Evolutionary conservation across 2,888 invertebrate species (phyloP).

Genomic region (Cryptophagus acutangulus): DNA sequence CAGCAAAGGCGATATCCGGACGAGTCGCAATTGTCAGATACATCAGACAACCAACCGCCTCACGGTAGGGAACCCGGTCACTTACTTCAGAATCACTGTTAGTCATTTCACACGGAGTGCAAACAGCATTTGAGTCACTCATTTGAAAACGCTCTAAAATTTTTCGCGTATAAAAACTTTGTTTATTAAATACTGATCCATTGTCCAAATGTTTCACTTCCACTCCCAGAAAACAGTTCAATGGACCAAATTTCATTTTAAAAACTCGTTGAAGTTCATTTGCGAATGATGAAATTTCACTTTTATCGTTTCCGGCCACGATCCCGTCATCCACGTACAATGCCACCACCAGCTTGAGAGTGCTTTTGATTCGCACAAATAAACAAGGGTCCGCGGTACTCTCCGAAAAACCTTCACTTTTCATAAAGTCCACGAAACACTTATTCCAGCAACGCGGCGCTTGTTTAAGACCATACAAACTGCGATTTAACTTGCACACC

Average conservation of each 20-base stretch:
- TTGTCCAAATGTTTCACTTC: too few species aligned
- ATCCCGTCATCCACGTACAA: conserved; percentile 13
- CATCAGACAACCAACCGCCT: conserved; percentile 26
- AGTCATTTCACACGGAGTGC: too few species aligned
- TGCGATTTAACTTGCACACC: conserved; percentile 33
- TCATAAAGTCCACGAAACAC: conserved; percentile 27
- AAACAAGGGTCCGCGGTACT: conserved; percentile 7
- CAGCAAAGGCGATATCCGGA: conserved; percentile 28
- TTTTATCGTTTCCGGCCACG: too few species aligned
- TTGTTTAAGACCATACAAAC: too few species aligned
- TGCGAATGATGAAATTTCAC: too few species aligned
- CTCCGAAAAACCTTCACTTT: conserved; percentile 3
- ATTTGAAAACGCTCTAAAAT: conserved; percentile 10
- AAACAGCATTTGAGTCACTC: too few species aligned
- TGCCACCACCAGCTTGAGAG: conserved; percentile 4
- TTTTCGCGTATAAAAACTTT: conserved; percentile 9
- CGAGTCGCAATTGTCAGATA: conserved; percentile 22
- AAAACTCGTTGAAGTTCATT: too few species aligned
- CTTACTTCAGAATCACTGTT: conserved; percentile 1
- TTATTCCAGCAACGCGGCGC: conserved; percentile 21
- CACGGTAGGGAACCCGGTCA: conserved; percentile 20
- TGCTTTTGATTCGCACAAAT: conserved; percentile 3
- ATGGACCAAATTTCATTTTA: too few species aligned
- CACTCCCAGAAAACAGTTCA: too few species aligned
- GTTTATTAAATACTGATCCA: too few species aligned